Percentiles rank a stretch among this genome's conserved stretches.
Conservation (phyloP, 2,888 invertebrate species). For the Agonopterix subpropinquella region DNA sequence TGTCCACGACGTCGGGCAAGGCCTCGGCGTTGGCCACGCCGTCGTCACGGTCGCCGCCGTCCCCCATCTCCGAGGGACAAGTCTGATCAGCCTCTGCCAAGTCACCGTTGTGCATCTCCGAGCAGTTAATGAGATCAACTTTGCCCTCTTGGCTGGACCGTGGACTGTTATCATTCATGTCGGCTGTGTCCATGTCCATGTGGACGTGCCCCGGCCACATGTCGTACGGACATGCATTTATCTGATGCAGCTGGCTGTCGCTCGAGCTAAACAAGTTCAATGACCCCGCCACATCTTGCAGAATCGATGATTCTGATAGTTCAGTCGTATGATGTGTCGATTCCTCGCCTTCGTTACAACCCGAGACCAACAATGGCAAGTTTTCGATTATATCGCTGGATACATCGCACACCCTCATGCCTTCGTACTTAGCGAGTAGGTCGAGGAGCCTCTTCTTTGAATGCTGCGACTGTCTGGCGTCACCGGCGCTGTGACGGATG, state of each 20-base stretch:
- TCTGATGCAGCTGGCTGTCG: constrained; percentile 53
- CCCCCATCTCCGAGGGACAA: constrained; percentile 57
- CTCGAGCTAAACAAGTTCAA: constrained; percentile 56
- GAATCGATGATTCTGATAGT: constrained; percentile 44
- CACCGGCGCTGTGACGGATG: constrained; percentile 49
- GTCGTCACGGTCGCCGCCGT: constrained; percentile 25
- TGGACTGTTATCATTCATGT: constrained; percentile 42
- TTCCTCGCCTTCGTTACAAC: constrained; percentile 35
- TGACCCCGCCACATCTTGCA: constrained; percentile 68
- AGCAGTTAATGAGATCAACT: constrained; percentile 62
- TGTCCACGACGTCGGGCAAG: constrained; percentile 67
- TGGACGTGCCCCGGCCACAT: constrained; percentile 59
- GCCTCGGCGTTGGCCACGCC: constrained; percentile 41
- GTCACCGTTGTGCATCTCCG: constrained; percentile 81
- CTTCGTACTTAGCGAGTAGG: constrained; percentile 57
- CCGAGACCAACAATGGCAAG: constrained; percentile 40
- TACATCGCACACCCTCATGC: constrained; percentile 56
- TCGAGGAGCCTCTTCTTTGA: constrained; percentile 51
- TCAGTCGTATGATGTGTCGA: constrained; percentile 35
- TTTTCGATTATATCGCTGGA: constrained; percentile 59
- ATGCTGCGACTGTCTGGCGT: constrained; percentile 51
- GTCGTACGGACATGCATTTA: constrained; percentile 57
- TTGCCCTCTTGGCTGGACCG: constrained; percentile 59
- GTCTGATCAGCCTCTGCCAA: constrained; percentile 89
- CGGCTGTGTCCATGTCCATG: constrained; percentile 47